Conservation (phyloP, 2,888 invertebrate species). For the Lathronympha strigana region DNA sequence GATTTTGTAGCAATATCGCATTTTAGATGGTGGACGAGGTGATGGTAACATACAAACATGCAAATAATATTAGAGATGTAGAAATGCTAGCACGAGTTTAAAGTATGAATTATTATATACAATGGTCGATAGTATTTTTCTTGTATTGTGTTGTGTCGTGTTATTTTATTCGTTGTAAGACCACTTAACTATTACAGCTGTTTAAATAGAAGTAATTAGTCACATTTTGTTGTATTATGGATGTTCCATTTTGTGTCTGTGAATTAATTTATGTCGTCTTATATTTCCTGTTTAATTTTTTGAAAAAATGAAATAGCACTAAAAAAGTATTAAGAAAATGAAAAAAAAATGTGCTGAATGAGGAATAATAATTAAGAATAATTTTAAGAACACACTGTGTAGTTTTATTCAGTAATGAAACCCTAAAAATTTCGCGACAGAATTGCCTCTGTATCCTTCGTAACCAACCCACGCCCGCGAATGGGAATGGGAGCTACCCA, state of each 20-base stretch:
- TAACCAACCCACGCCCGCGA: too few species aligned
- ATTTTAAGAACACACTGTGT: conserved; percentile 64
- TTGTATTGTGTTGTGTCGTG: conserved; percentile 32
- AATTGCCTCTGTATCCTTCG: too few species aligned
- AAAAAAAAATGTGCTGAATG: conserved; percentile 59
- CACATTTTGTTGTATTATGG: conserved; percentile 29
- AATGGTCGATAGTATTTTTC: conserved; percentile 32
- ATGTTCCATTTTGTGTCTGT: conserved; percentile 19
- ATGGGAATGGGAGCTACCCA: too few species aligned
- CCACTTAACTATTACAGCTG: conserved; percentile 8
- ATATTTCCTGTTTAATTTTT: conserved; percentile 49
- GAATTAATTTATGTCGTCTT: conserved; percentile 41
- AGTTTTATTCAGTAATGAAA: conserved; percentile 65
- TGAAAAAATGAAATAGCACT: conserved; percentile 53
- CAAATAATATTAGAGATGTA: conserved; percentile 26
- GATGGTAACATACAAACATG: conserved; percentile 26
- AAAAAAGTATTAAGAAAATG: conserved; percentile 45
- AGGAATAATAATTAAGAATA: conserved; percentile 70
- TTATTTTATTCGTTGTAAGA: conserved; percentile 25
- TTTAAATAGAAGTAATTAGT: conserved; percentile 20
- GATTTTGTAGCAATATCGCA: conserved; percentile 29
- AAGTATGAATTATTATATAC: conserved; percentile 4
- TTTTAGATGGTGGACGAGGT: conserved; percentile 32
- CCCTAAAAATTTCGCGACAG: too few species aligned
- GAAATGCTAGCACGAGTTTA: conserved; percentile 35